Evolutionary conservation across 2,797 vertebrate species (phyloP).

Genomic region (Urocyon cinereoargenteus): DNA sequence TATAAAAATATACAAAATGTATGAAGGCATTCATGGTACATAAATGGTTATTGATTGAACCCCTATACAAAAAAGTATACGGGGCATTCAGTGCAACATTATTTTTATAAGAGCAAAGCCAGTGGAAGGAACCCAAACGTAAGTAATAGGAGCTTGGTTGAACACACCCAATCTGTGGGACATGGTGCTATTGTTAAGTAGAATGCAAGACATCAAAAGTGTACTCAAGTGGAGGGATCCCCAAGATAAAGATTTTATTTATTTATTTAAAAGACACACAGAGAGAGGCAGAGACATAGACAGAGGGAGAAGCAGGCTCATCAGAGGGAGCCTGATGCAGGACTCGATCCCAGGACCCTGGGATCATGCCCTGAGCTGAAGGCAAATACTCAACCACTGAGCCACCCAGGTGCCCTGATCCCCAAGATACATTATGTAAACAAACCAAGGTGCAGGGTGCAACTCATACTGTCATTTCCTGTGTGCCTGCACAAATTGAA

Average conservation of each 20-base stretch:
- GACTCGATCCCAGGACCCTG: no score
- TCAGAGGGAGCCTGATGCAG: no score
- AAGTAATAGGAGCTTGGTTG: neutral
- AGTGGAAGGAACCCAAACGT: conserved; percentile 8
- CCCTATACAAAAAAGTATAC: neutral
- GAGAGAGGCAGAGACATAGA: no score
- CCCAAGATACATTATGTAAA: conserved; percentile 9
- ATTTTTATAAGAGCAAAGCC: neutral
- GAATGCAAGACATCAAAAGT: neutral
- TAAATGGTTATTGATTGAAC: neutral
- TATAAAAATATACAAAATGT: neutral
- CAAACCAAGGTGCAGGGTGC: neutral
- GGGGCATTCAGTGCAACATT: neutral
- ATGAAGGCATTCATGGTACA: neutral
- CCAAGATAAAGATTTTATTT: neutral
- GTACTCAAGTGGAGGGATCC: neutral
- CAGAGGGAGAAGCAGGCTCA: no score
- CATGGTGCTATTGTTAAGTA: neutral
- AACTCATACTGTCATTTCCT: conserved; percentile 4
- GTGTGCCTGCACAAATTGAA: neutral
- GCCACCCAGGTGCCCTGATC: neutral
- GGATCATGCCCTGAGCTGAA: no score
- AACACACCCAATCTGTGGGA: neutral
- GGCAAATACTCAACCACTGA: no score
- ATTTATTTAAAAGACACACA: no score